A percentile compares a stretch with the other conserved stretches of the same genome.
These are phyloP conservation scores for Aphelinus certus DNA, from an alignment of 1,140 invertebrate genomes.

Conservation along the genomic window DNA sequence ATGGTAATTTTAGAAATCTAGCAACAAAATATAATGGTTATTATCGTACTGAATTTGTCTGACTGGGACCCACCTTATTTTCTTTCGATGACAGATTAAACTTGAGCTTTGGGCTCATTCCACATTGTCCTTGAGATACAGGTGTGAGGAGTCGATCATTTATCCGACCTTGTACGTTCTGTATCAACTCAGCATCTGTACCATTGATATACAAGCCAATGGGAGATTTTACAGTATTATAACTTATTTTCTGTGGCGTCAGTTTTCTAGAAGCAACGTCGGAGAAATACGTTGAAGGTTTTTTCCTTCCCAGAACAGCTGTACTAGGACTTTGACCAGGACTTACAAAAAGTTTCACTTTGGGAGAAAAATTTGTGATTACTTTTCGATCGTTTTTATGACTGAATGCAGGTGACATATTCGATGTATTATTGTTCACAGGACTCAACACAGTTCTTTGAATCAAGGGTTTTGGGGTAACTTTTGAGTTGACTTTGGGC, in stretches of 20 bases:
- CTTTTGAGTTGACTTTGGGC: too few species aligned
- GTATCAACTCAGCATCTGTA: conserved; percentile 35
- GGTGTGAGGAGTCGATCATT: conserved; percentile 31
- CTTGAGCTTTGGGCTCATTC: conserved; percentile 19
- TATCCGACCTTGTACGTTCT: conserved; percentile 42
- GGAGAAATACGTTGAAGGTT: conserved; percentile 42
- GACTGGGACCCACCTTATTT: conserved; percentile 17
- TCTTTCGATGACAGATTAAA: conserved; percentile 26
- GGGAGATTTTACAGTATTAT: conserved; percentile 42
- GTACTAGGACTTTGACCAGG: conserved; percentile 39
- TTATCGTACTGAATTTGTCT: too few species aligned
- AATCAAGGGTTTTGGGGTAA: too few species aligned
- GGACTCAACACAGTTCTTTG: too few species aligned
- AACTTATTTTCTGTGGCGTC: conserved; percentile 24
- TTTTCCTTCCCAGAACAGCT: conserved; percentile 10
- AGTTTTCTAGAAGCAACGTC: background rate
- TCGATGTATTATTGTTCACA: too few species aligned
- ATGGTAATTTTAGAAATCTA: too few species aligned
- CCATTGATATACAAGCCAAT: conserved; percentile 46
- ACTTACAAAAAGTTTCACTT: conserved; percentile 39
- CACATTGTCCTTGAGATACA: background rate
- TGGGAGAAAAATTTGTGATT: background rate
- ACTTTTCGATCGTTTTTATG: background rate
- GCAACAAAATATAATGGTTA: too few species aligned
- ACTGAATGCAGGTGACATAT: background rate